phyloP scores from a whole-genome alignment of 2,797 vertebrate genomes.

The Aselliscus stoliczkanus region DNA sequence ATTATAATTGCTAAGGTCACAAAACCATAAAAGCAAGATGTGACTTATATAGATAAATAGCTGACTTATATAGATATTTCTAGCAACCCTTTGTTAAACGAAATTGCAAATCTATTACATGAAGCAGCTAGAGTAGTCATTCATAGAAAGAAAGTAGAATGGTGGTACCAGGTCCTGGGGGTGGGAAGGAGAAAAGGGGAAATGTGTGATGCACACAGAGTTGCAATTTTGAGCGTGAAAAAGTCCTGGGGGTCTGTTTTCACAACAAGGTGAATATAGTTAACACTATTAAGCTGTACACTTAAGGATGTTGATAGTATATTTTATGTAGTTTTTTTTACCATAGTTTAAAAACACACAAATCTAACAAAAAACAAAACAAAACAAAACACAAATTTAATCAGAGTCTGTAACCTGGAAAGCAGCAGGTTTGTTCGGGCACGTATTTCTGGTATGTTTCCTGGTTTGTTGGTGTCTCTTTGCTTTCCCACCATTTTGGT shows the following conservation, averaged over 20 bases:
- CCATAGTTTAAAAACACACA: not conserved
- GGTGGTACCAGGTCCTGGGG: not conserved
- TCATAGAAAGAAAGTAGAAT: not conserved
- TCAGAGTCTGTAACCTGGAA: not conserved
- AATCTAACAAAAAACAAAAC: too few species aligned
- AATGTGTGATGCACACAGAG: not conserved
- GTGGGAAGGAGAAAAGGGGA: not conserved
- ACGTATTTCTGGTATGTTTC: not conserved
- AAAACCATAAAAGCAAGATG: not conserved
- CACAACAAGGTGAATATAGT: not conserved
- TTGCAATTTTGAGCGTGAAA: not conserved
- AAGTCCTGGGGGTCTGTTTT: not conserved
- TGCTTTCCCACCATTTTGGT: not conserved
- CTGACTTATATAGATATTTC: not conserved
- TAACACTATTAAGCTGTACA: not conserved
- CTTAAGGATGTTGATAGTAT: not conserved
- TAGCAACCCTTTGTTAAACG: not conserved
- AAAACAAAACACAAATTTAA: not conserved
- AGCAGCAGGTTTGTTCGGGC: not conserved
- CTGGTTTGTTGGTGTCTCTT: not conserved
- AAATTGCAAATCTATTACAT: not conserved
- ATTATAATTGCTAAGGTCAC: not conserved
- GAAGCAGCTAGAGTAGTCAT: not conserved
- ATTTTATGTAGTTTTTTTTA: not conserved
- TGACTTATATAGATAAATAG: too few species aligned